Base-by-base conservation (phyloP, 2,888 invertebrate species). In the Dascillus cervinus region DNA sequence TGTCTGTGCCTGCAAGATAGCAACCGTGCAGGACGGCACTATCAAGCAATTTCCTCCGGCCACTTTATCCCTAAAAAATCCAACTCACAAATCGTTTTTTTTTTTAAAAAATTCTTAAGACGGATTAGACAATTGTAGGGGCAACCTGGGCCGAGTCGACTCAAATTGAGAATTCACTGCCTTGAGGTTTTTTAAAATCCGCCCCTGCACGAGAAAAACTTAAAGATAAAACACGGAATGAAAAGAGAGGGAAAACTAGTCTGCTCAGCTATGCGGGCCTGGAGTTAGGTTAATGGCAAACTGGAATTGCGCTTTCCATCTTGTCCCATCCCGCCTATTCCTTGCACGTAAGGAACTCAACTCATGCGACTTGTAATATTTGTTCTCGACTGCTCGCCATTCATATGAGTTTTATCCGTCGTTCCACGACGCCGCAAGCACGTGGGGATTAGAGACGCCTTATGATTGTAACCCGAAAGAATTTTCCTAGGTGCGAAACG, bases 291-390 rank as follows among this genome's bases (percentile, higher is more conserved):
- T 75, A 75, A 75, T 75, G 75, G 75, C 70, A 73, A 73, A 73
- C 71, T 71, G 76, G 75, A 78, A 77, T 77, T 73, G 73, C 74
- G 72, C 73, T 75, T 73, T 75, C 73, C 75, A 71, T 75, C 76
- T 75, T 73, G 66, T 65, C 63, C 65, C 67, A 65, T 59, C 58
- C 62, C 60, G 56, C 55, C 65, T 56, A 62, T 61, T 60, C 60
- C 56, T 57, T 56, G 62, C 64, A 64, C 64, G 64, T 64, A 64
- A 64, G 63, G 55, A 61, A 60, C 60, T 60, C 62, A 62, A 62
- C 62, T 63, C 62, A 63, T 60, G 62, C 63, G 58, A 59, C 58
- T 62, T 60, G 60, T 62, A 62, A 62, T 63, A 62, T 63, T 62
- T 63, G 62, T 63, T 63, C 60, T 62, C 57, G 63, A 65, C 66